Conservation (phyloP, 2,797 vertebrate species). For the Pitangus sulphuratus region DNA sequence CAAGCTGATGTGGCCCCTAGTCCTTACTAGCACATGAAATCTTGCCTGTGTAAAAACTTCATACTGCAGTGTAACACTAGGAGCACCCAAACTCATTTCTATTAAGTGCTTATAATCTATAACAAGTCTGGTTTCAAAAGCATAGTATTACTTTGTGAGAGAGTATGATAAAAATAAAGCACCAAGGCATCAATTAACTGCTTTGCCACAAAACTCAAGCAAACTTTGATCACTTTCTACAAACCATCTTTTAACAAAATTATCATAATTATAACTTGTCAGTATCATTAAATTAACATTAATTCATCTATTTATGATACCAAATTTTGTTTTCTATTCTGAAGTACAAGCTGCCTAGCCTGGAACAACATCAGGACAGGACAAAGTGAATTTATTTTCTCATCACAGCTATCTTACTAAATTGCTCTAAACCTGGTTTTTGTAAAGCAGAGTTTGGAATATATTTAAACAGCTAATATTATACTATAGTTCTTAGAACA, state of each 20-base stretch:
- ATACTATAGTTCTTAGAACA: not conserved
- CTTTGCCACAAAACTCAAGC: not conserved
- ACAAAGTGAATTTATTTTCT: not conserved
- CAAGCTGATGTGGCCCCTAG: not conserved
- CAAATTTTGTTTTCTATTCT: not conserved
- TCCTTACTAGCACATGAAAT: not conserved
- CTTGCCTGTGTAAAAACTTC: not conserved
- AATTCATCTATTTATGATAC: not conserved
- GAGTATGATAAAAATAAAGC: not conserved
- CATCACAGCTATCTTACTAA: not conserved
- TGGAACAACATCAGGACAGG: not conserved
- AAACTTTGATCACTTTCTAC: not conserved
- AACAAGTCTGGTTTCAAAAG: not conserved
- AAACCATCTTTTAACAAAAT: not conserved
- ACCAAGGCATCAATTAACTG: not conserved
- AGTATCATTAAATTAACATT: not conserved
- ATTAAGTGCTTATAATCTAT: not conserved
- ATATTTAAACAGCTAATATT: not conserved
- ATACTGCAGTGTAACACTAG: not conserved
- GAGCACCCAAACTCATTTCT: not conserved
- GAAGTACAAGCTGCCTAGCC: not conserved
- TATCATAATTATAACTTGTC: not conserved
- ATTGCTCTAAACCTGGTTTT: not conserved
- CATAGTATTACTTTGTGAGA: not conserved
- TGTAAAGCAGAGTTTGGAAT: not conserved